A percentile compares a stretch with the other conserved stretches of the same genome.
These are phyloP conservation scores for Auanema freiburgensis DNA, from an alignment of 2,888 invertebrate genomes.

Conservation along the genomic window DNA sequence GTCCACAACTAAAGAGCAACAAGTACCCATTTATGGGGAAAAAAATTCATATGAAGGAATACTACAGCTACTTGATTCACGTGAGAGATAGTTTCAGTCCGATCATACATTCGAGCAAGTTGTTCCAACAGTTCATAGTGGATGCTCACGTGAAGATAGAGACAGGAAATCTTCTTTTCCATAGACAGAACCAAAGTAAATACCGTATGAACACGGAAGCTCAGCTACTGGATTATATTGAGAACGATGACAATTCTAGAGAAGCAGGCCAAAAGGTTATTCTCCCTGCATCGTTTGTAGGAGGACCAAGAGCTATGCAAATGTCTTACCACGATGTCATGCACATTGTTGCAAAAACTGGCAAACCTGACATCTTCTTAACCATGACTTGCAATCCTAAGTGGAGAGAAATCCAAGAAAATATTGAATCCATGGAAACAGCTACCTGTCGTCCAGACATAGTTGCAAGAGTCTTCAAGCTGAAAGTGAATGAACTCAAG, in stretches of 20 bases:
- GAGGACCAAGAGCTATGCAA: slow-evolving; percentile 64
- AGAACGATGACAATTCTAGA: slow-evolving; percentile 16
- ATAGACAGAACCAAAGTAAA: slow-evolving; percentile 61
- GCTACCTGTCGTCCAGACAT: slow-evolving; percentile 51
- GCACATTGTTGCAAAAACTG: slow-evolving; percentile 47
- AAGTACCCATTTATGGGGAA: too few species aligned
- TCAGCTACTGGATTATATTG: slow-evolving; percentile 4
- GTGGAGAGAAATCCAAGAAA: slow-evolving; percentile 57
- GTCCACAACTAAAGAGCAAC: slow-evolving; percentile 14
- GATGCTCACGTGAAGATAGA: slow-evolving; percentile 65
- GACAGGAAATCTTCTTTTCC: slow-evolving; percentile 57
- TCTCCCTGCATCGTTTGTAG: slow-evolving; percentile 55
- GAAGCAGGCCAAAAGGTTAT: slow-evolving; percentile 37
- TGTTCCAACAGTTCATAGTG: slow-evolving; percentile 63
- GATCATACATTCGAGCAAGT: slow-evolving; percentile 44
- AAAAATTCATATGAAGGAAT: slow-evolving; percentile 26
- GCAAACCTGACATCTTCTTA: slow-evolving; percentile 56
- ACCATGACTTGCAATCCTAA: slow-evolving; percentile 64
- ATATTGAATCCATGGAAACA: slow-evolving; percentile 27
- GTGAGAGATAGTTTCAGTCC: slow-evolving; percentile 47
- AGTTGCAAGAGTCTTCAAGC: slow-evolving; percentile 45
- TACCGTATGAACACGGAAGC: slow-evolving; percentile 50
- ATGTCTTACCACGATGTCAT: slow-evolving; percentile 54
- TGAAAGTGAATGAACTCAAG: slow-evolving; percentile 44
- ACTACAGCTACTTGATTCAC: slow-evolving; percentile 40